These are phyloP conservation scores for Brachypterus glaber DNA, from an alignment of 2,888 invertebrate species.

Conservation along the genomic window DNA sequence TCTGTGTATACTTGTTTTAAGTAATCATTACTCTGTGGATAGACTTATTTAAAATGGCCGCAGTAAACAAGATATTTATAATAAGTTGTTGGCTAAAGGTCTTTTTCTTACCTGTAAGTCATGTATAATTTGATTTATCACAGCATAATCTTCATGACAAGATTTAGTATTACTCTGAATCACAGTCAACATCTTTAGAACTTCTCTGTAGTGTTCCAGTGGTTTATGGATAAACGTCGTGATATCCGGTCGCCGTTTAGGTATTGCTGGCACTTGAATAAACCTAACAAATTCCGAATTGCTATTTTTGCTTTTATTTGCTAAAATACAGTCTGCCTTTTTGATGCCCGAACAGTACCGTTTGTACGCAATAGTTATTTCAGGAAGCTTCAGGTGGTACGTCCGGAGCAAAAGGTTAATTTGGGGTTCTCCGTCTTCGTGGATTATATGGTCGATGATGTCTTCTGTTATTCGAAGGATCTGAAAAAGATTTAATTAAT, in stretches of 20 bases:
- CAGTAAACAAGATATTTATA: no score
- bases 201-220: constrained; percentile 67
- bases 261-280: constrained; percentile 71
- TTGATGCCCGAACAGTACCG: constrained; percentile 77
- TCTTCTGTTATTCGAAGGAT: constrained; percentile 71
- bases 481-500: no score
- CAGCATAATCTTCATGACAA: constrained; percentile 42
- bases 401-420: constrained; percentile 58
- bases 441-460: constrained; percentile 62
- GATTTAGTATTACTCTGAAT: constrained; percentile 43
- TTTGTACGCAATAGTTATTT: constrained; percentile 68
- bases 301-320: constrained; percentile 61
- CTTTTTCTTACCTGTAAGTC: constrained; percentile 42
- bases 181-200: constrained; percentile 50
- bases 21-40: no score
- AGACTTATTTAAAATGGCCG: no score
- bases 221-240: constrained; percentile 79
- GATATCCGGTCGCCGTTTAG: constrained; percentile 72
- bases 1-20: no score
- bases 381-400: constrained; percentile 63
- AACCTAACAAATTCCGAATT: constrained; percentile 73
- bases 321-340: constrained; percentile 75
- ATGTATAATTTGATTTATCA: constrained; percentile 42
- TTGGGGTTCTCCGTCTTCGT: constrained; percentile 64
- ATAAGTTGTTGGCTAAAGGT: no score